phyloP scores from a whole-genome alignment of 1,140 invertebrate genomes.

The Solenopsis invicta region DNA sequence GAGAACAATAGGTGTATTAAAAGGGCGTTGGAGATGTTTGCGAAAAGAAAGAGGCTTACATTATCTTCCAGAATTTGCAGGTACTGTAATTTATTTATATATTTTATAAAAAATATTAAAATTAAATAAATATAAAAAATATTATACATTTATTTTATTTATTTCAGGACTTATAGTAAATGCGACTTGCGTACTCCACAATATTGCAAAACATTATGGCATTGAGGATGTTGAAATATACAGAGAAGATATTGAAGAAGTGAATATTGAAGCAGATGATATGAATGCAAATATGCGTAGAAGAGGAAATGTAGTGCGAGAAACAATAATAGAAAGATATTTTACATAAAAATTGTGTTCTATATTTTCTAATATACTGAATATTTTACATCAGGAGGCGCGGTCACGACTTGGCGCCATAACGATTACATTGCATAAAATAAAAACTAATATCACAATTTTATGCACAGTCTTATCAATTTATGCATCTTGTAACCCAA shows the following conservation, averaged over 20 bases:
- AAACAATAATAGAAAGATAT: conserved; percentile 9
- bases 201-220: conserved; percentile 8
- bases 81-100: conserved; percentile 9
- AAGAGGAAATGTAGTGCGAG: conserved; percentile 15
- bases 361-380: no score
- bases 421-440: no score
- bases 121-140: neutral
- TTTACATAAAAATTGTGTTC: neutral
- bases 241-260: conserved; percentile 6
- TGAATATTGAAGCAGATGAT: no score
- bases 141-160: neutral
- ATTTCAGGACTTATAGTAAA: conserved; percentile 22
- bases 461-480: no score
- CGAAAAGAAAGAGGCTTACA: conserved; percentile 11
- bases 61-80: conserved; percentile 20
- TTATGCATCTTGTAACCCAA: no score
- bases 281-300: neutral
- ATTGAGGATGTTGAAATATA: neutral
- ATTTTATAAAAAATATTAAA: neutral
- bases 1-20: conserved; percentile 2
- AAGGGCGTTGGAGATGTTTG: conserved; percentile 15
- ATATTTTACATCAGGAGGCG: no score
- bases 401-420: no score
- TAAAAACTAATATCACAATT: no score
- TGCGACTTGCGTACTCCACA: conserved; percentile 11